Percentiles rank a stretch among this genome's conserved stretches.
Evolutionary conservation across 1,140 invertebrate genomes (phyloP).

Genomic region (Aculops lycopersici): DNA sequence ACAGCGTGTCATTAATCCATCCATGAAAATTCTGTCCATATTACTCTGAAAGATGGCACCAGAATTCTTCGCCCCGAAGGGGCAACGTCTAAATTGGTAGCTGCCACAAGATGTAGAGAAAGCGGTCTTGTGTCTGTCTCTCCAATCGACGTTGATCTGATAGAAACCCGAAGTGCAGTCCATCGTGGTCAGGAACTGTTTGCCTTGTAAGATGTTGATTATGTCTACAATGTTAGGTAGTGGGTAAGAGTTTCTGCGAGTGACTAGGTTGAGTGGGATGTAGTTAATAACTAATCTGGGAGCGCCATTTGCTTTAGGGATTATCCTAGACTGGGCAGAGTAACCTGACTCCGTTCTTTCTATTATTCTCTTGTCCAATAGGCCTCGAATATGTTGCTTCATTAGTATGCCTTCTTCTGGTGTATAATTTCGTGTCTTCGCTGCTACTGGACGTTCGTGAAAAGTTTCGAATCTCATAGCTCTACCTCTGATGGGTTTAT

Average conservation of each 20-base stretch:
- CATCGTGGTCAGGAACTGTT: conserved; percentile 14
- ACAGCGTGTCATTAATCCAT: background rate
- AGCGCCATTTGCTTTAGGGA: conserved; percentile 17
- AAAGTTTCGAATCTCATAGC: background rate
- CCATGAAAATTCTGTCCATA: background rate
- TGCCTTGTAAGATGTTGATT: conserved; percentile 14
- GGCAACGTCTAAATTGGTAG: background rate
- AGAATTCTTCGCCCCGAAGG: background rate
- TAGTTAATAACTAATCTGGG: conserved; percentile 18
- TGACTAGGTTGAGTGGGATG: conserved; percentile 17
- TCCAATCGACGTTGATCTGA: background rate
- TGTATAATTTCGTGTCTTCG: background rate
- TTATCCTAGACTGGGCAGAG: background rate
- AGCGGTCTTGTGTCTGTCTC: background rate
- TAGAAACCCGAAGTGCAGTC: background rate
- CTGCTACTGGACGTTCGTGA: background rate
- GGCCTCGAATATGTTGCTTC: background rate
- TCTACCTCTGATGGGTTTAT: background rate
- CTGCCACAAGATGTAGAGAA: background rate
- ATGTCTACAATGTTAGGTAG: conserved; percentile 18
- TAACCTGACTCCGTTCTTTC: background rate
- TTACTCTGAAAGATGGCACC: background rate
- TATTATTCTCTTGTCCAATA: background rate
- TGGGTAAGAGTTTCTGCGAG: conserved; percentile 19
- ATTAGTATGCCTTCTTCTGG: background rate